These are phyloP conservation scores for Epinephelus moara DNA, from an alignment of 2,113 vertebrate genomes.

Conservation along the genomic window DNA sequence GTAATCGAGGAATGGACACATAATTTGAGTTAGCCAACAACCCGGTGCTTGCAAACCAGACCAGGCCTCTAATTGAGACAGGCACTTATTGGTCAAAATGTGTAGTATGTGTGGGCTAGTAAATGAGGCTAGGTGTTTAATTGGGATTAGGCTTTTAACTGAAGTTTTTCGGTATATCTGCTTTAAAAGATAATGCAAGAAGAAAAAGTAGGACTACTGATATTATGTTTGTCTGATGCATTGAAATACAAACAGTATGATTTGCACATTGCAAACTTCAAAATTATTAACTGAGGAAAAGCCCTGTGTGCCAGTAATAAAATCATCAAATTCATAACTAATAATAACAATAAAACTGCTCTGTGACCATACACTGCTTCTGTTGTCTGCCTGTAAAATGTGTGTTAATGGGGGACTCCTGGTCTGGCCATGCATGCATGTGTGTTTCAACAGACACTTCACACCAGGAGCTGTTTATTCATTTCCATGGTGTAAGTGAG, in stretches of 20 bases:
- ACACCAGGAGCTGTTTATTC: slow-evolving; percentile 32
- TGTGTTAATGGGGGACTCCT: not conserved
- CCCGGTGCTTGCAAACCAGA: no score
- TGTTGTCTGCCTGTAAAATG: slow-evolving; percentile 9
- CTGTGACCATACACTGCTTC: not conserved
- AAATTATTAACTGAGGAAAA: not conserved
- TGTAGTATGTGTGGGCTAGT: no score
- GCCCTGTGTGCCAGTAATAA: not conserved
- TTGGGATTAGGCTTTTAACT: no score
- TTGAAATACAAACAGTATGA: slow-evolving; percentile 12
- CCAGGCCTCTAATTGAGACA: no score
- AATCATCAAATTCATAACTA: not conserved
- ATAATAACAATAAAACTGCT: not conserved
- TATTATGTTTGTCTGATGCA: not conserved
- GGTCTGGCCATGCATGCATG: not conserved
- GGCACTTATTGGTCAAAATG: no score
- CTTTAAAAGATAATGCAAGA: not conserved
- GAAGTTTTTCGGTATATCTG: not conserved
- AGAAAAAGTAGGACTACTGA: not conserved
- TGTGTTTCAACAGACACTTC: slow-evolving; percentile 22
- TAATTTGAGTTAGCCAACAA: no score
- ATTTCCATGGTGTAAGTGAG: slow-evolving; percentile 51
- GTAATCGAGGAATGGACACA: no score
- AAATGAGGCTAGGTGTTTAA: no score
- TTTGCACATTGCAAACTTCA: not conserved